phyloP scores from a whole-genome alignment of 2,888 invertebrate genomes.

The Pandemis corylana region DNA sequence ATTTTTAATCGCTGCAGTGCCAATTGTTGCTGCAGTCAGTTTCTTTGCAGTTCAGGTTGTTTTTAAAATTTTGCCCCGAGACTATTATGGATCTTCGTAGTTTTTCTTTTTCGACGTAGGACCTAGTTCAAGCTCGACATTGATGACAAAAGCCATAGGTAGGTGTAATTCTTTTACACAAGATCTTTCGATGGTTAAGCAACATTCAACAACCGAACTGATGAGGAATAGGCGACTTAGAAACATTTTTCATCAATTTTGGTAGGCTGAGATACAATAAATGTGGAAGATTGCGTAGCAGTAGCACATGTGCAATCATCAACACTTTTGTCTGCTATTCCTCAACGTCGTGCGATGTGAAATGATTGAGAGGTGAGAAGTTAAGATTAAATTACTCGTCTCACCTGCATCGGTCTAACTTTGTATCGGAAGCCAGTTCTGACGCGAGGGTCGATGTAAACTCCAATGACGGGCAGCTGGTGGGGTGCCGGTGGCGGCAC shows the following conservation, averaged over 20 bases:
- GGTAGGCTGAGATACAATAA: constrained; percentile 49
- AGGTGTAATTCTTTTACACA: constrained; percentile 49
- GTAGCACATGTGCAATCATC: constrained; percentile 65
- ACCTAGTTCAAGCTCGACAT: constrained; percentile 58
- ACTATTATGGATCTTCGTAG: constrained; percentile 78
- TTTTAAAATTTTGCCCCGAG: constrained; percentile 68
- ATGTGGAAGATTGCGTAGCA: constrained; percentile 73
- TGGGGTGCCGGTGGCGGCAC: constrained; percentile 86
- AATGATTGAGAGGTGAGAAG: constrained; percentile 49
- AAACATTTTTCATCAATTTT: neutral
- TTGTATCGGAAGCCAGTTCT: constrained; percentile 91
- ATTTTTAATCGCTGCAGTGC: constrained; percentile 21
- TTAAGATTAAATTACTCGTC: constrained; percentile 65
- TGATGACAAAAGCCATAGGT: constrained; percentile 71
- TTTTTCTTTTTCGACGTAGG: constrained; percentile 62
- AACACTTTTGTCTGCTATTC: constrained; percentile 73
- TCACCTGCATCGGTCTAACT: constrained; percentile 87
- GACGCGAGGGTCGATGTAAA: constrained; percentile 89
- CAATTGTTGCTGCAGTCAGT: constrained; percentile 53
- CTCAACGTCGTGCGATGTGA: constrained; percentile 60
- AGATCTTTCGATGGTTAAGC: constrained; percentile 71
- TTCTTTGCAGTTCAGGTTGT: constrained; percentile 69
- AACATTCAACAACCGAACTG: constrained; percentile 64
- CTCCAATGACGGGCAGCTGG: constrained; percentile 89
- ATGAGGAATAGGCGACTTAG: constrained; percentile 62